Base-by-base conservation (phyloP, 92 coral and sea anemone genomes). In the Porites cylindrica region DNA sequence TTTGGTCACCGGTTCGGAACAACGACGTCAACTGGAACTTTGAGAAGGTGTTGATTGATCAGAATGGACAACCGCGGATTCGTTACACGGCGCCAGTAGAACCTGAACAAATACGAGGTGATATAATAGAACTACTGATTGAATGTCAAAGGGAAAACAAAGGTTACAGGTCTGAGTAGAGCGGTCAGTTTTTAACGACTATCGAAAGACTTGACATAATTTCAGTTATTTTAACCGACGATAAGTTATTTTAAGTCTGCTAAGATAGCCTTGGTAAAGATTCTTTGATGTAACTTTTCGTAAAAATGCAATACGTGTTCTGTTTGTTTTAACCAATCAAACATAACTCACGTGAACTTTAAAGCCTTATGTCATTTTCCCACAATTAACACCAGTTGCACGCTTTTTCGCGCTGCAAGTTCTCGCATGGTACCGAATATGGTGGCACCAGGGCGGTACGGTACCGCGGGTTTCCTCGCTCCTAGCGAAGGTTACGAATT, bases 21-120 rank as follows among this genome's bases (percentile, higher is more conserved):
- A 70, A 92, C 72, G 98, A 96, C 87, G 72, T 96, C 84, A 91
- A 93, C 65, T 96, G 98, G 98, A 96, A 96, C 87, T 96, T 96
- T 62, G 98, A 96, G 85, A 96, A 96, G 88, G 76, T 96, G 77
- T 86, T 96, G 67, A 85, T 96, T 75, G 96, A 92, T 81, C 98
- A 96, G 82, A 88, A 83, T 11, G 98, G 98, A 3, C 93, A 90
- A 14, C 98, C 98, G 38, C 66, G 78, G n/a, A 90, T 92, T 53
- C 92, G 98, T 3, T 96, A 94, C 91, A 82, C 97, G 13, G 86
- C 97, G 0, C 96, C 98, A 11, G 93, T 88, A 2, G 92, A 89
- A 70, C 98, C 98, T 9, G 81, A 88, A 51, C 92, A 92, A 21
- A 53, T 92, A 16, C 66, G 17, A 0, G 21, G 29, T 14, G 92